Evolutionary conservation across 2,888 invertebrate species (phyloP).

Genomic region (Chrysina gloriosa): DNA sequence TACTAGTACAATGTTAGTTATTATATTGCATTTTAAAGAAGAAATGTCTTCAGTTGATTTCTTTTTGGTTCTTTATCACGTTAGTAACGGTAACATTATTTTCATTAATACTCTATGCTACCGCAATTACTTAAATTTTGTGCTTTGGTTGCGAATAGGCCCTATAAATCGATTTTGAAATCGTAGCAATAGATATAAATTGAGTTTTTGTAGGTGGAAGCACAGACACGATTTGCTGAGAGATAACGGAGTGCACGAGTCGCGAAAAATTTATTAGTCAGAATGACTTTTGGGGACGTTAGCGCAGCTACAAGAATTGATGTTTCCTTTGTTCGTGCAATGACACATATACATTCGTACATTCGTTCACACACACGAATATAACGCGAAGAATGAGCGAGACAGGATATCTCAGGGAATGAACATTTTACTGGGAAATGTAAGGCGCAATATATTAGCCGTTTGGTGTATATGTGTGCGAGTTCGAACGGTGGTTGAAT

Average conservation of each 20-base stretch:
- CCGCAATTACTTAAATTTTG: conserved; percentile 1
- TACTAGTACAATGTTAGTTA: too few relatives aligned
- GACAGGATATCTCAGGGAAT: conserved; percentile 22
- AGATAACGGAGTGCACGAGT: conserved; percentile 30
- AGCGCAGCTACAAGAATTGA: conserved; percentile 34
- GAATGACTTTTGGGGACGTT: conserved; percentile 35
- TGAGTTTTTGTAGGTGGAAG: conserved; percentile 13
- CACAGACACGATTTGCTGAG: conserved; percentile 17
- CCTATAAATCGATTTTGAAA: conserved; percentile 15
- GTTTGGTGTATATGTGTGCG: conserved; percentile 37
- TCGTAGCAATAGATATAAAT: conserved; percentile 23
- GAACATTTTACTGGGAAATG: conserved; percentile 24
- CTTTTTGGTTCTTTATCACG: too few relatives aligned
- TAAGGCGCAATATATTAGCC: conserved; percentile 40
- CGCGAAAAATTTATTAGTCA: conserved; percentile 35
- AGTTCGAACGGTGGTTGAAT: conserved; percentile 41
- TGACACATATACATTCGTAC: not conserved
- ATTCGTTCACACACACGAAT: not conserved
- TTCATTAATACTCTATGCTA: too few relatives aligned
- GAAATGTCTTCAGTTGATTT: too few relatives aligned
- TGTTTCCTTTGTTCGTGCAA: conserved; percentile 34
- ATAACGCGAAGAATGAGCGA: conserved; percentile 20
- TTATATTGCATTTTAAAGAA: too few relatives aligned
- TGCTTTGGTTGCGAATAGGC: not conserved
- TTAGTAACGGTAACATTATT: too few relatives aligned